Evolutionary conservation across 2,113 vertebrate genomes (phyloP), one percentile per base, ranked within the genome.

Genomic region (Microcebus ravelobensis): DNA sequence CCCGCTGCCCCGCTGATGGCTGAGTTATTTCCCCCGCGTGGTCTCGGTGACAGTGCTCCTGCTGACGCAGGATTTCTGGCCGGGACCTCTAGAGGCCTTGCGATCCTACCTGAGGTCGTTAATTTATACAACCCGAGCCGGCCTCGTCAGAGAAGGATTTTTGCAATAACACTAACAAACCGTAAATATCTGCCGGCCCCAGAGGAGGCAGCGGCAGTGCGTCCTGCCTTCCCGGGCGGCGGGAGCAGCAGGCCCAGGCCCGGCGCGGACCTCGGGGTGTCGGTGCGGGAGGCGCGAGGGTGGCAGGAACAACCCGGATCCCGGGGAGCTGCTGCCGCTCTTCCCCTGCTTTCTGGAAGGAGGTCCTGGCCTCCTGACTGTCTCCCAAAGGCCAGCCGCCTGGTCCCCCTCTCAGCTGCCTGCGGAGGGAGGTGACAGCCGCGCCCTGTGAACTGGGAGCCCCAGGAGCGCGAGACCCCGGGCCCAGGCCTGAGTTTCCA

Each of bases 1-100:
- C n/a, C n/a, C 1, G n/a, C n/a, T n/a, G n/a, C n/a, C 13, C 29
- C 1, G 13, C 50, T 25, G 2, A 25, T 14, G 27, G 8, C 20
- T 21, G 45, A 48, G 7, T 34, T 0, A 2, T 36, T 17, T 50
- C 65, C 29, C n/a, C 21, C 7, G 15, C 6, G 1, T 5, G 45
- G 55, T 15, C 14, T 6, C 13, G 0, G 0, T 5, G 42, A 52
- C 23, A 25, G 42, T 3, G 4, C 45, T 73, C 80, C 25, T 65
- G 89, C 55, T 71, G 89, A 73, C 18, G 3, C 36, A 42, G 82
- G 10, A 17, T 14, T 42, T 63, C 42, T 11, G 23, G 65, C 17
- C 4, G 45, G 68, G 36, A 70, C 17, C 6, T 21, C 29, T 25
- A 0, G 0, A 34, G 8, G 61, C 70, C 71, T 36, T 20, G 20